Percentiles rank a stretch among this genome's conserved stretches.
Conservation (phyloP, 2,797 vertebrate species). For the Nyctibius grandis region DNA sequence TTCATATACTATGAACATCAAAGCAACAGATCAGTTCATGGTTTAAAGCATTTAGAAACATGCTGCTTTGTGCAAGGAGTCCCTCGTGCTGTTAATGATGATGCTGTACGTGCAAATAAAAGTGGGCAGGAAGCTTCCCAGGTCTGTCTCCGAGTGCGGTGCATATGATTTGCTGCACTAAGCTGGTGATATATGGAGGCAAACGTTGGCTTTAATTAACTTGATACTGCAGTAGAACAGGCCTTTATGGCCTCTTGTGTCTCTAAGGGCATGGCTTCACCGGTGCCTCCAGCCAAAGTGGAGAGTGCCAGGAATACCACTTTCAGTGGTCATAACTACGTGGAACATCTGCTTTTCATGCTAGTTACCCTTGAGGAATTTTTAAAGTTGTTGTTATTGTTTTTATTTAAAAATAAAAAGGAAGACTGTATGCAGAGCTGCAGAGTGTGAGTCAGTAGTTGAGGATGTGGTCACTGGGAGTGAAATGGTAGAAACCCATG, state of each 20-base stretch:
- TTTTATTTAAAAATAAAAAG: not conserved
- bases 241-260: not conserved
- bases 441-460: not conserved
- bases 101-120: rapidly evolving
- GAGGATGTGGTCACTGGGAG: not conserved
- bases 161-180: not conserved
- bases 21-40: not conserved
- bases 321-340: not conserved
- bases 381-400: not conserved
- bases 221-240: not conserved
- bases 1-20: not conserved
- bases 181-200: not conserved
- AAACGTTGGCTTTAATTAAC: not conserved
- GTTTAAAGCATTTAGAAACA: not conserved
- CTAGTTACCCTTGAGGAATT: not conserved
- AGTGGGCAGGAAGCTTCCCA: not conserved
- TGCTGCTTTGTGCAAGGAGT: not conserved
- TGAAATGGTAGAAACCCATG: not conserved
- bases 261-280: not conserved
- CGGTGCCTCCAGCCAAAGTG: not conserved
- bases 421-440: not conserved
- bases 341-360: not conserved
- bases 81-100: not conserved
- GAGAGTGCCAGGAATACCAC: not conserved
- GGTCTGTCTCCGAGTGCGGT: not conserved